Conservation (phyloP, 2,797 vertebrate genomes). For the Lacerta agilis region DNA sequence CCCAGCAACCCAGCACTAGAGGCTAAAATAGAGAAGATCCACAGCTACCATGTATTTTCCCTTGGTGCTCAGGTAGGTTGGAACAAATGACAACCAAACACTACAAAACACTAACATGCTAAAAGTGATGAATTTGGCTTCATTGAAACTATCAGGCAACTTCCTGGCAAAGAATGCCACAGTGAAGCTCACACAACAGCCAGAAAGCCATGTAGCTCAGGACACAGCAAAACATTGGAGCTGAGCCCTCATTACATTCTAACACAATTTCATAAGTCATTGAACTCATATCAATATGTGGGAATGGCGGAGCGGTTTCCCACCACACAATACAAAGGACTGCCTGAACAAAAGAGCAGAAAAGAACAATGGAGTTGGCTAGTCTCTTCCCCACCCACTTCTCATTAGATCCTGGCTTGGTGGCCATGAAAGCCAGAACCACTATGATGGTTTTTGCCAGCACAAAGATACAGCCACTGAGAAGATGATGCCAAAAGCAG, state of each 20-base stretch:
- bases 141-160: slow-evolving; percentile 23
- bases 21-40: slow-evolving; percentile 36
- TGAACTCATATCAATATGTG: background rate
- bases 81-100: slow-evolving; percentile 44
- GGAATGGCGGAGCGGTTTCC: too few relatives aligned
- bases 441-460: too few relatives aligned
- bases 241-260: background rate
- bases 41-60: slow-evolving; percentile 37
- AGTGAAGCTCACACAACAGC: background rate
- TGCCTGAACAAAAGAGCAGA: background rate
- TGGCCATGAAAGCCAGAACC: slow-evolving; percentile 23
- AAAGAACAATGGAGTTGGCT: slow-evolving; percentile 2
- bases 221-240: background rate
- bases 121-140: background rate
- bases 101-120: slow-evolving; percentile 9
- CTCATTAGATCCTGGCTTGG: slow-evolving; percentile 5
- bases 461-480: background rate
- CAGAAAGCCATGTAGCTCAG: background rate
- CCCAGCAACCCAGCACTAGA: slow-evolving; percentile 30
- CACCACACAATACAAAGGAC: too few relatives aligned
- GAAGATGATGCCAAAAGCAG: slow-evolving; percentile 2
- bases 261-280: background rate
- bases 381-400: background rate
- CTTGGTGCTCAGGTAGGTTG: slow-evolving; percentile 35
- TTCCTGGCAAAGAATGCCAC: slow-evolving; percentile 36